A percentile compares a stretch with the other conserved stretches of the same genome.
phyloP scores from a whole-genome alignment of 2,888 invertebrate species.

The Drosophila anceps region DNA sequence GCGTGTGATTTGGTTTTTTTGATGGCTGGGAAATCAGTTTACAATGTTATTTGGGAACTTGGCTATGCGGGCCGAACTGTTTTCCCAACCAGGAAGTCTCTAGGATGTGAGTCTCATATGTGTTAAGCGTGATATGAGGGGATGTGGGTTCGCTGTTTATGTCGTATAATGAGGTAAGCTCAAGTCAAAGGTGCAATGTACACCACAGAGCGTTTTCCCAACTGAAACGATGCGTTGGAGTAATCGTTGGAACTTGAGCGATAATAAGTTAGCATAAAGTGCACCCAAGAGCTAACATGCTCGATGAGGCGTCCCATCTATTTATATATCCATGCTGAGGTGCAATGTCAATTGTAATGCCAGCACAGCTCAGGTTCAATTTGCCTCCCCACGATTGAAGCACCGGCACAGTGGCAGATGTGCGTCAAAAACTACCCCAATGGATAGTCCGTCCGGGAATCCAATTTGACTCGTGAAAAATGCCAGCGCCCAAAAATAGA shows the following conservation, averaged over 20 bases:
- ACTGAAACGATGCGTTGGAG: not conserved
- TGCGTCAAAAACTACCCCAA: constrained; percentile 61
- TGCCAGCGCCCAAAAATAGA: constrained; percentile 70
- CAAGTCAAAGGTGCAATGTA: constrained; percentile 26
- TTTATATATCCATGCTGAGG: constrained; percentile 53
- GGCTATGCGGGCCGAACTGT: constrained; percentile 64
- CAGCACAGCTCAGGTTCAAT: constrained; percentile 68
- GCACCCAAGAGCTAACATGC: constrained; percentile 55
- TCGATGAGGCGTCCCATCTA: constrained; percentile 33
- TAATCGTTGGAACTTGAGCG: constrained; percentile 21
- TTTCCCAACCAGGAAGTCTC: constrained; percentile 42
- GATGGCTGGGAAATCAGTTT: constrained; percentile 62
- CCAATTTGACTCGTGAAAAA: constrained; percentile 71
- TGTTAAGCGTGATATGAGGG: not conserved
- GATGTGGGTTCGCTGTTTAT: constrained; percentile 45
- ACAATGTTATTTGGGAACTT: constrained; percentile 34
- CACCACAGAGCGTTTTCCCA: not conserved
- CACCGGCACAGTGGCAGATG: constrained; percentile 56
- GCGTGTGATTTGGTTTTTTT: constrained; percentile 59
- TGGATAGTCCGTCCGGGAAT: constrained; percentile 39
- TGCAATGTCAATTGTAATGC: constrained; percentile 68
- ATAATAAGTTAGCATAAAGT: constrained; percentile 65
- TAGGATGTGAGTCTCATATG: constrained; percentile 35
- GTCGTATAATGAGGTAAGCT: constrained; percentile 8
- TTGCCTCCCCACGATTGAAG: constrained; percentile 46